A percentile compares a stretch with the other conserved stretches of the same genome.
Conservation (phyloP, 2,888 invertebrate genomes). For the Thumatha senex region DNA sequence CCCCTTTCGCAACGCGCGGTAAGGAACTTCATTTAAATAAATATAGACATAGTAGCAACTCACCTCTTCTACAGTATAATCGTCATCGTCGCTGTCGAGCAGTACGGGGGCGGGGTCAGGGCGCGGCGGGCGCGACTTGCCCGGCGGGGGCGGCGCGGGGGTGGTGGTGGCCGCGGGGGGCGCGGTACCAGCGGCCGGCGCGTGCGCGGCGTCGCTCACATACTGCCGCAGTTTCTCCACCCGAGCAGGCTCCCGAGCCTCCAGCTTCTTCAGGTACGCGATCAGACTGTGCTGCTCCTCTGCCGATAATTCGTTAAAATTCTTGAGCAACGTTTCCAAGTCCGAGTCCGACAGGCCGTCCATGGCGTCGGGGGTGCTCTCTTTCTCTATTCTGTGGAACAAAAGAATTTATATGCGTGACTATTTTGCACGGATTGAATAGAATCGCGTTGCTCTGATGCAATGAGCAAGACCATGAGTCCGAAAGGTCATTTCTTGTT, state of each 20-base stretch:
- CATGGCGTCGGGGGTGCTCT: slow-evolving; percentile 78
- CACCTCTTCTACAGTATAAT: slow-evolving; percentile 93
- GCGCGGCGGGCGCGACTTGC: background rate
- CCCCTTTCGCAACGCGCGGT: too few relatives aligned
- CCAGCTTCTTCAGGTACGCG: slow-evolving; percentile 91
- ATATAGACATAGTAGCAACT: background rate
- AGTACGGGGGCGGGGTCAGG: slow-evolving; percentile 28
- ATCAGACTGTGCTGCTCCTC: slow-evolving; percentile 93
- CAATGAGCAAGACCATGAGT: too few relatives aligned
- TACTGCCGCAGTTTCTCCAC: slow-evolving; percentile 90
- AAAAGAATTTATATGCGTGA: slow-evolving; percentile 3
- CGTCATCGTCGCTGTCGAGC: slow-evolving; percentile 87
- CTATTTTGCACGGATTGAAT: too few relatives aligned
- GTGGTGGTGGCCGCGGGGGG: background rate
- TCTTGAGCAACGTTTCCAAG: slow-evolving; percentile 90
- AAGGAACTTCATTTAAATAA: too few relatives aligned
- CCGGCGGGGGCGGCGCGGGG: slow-evolving; percentile 4
- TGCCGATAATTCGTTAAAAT: slow-evolving; percentile 89
- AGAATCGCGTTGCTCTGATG: too few relatives aligned
- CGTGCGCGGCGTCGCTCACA: slow-evolving; percentile 81
- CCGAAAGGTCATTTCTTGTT: too few relatives aligned
- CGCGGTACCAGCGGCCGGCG: slow-evolving; percentile 20
- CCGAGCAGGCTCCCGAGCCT: slow-evolving; percentile 89
- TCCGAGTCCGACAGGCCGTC: slow-evolving; percentile 92
- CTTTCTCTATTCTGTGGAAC: slow-evolving; percentile 50